Base-by-base conservation (phyloP, 2,888 invertebrate genomes). In the Eristalis arbustorum region DNA sequence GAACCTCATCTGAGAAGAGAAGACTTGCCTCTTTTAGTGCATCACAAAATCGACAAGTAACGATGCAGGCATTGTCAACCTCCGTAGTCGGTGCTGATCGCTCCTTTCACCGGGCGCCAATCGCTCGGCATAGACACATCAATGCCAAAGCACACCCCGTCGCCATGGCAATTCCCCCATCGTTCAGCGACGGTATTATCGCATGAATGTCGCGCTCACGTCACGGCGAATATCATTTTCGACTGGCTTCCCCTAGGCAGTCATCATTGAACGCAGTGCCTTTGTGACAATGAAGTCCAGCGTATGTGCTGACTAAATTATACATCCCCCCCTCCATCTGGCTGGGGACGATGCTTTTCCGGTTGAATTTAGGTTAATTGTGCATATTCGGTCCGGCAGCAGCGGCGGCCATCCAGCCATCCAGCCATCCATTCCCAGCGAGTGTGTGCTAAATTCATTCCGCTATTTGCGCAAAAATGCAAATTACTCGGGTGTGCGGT, bases 281-380 rank as follows among this genome's bases (percentile, higher is more conserved):
- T 34, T 42, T 77, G 23, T 42, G 61, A 28, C 31, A 25, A 77
- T 72, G 77, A 77, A 82, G 40, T 63, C 68, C 74, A 34, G 63
- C 83, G 64, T 64, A 76, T 71, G 57, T 59, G 66, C 69, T 11
- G 67, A n/a, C 31, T 49, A 34, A 68, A 68, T 62, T 75, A 61
- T 42, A 59, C 75, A 67, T 57, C 34, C 31, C n/a, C 42, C 67
- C n/a, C 62, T 14, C 37, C 37, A 14, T 11, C 63, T 31, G 72
- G n/a, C n/a, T n/a, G n/a, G n/a, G n/a, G n/a, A n/a, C n/a, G n/a
- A 3, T 57, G 67, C 59, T 61, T 31, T 79, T 75, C 75, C 75
- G 71, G 66, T 37, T 57, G 57, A 76, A 84, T 84, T 69, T 84
- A 80, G 84, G 84, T 84, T 84, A 84, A 84, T 84, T 80, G 84